Percentiles rank a stretch among this genome's conserved stretches.
phyloP scores from a whole-genome alignment of 2,113 vertebrate genomes.

The Chrysemys picta region DNA sequence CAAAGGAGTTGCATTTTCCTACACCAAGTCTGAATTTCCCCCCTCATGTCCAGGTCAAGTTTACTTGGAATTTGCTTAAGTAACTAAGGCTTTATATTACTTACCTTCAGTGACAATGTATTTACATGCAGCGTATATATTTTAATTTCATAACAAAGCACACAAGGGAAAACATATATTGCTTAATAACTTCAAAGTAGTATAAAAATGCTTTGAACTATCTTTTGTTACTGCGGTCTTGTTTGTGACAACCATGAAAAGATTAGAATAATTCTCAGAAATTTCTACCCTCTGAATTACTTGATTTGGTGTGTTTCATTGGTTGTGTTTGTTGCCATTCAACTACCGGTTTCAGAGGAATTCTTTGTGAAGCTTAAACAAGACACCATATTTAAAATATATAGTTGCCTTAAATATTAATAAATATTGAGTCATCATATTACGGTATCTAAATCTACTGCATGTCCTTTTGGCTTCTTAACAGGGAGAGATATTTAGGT shows the following conservation, averaged over 20 bases:
- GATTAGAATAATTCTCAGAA: not conserved
- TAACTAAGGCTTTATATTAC: not conserved
- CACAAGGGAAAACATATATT: not conserved
- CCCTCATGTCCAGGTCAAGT: not conserved
- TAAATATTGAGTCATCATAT: not conserved
- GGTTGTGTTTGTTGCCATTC: accelerated
- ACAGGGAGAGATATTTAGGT: not conserved
- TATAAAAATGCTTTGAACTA: not conserved
- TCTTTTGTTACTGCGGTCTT: not conserved
- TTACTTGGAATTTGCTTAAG: not conserved
- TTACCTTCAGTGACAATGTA: not conserved
- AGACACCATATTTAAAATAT: not conserved
- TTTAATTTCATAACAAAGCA: not conserved
- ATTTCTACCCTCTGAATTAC: not conserved
- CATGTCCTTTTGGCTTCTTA: not conserved
- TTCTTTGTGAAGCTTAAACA: not conserved
- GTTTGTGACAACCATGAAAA: not conserved
- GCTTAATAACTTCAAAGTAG: not conserved
- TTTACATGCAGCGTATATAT: not conserved
- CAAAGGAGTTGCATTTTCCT: not conserved
- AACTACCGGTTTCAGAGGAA: not conserved
- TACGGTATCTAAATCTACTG: not conserved
- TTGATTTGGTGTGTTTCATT: accelerated
- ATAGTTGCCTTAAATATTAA: not conserved
- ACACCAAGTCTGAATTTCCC: not conserved